A percentile compares a stretch with the other conserved stretches of the same genome.
phyloP scores from a whole-genome alignment of 2,113 vertebrate species.

The Corythoichthys haematopterus region DNA sequence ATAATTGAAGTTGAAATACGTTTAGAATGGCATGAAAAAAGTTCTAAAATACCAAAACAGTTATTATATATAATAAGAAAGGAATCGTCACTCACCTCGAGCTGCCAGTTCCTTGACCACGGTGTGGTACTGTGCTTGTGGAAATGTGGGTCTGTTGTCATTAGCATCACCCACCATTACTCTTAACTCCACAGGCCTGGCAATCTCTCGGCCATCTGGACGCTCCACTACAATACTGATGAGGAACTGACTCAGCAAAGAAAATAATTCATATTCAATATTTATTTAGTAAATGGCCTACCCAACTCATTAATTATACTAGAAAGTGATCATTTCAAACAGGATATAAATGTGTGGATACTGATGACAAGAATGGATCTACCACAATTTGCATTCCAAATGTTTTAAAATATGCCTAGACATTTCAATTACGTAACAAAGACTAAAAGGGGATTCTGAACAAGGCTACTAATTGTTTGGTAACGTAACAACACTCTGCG shows the following conservation, averaged over 20 bases:
- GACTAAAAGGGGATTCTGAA: too few species aligned
- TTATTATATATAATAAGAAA: not conserved
- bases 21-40: not conserved
- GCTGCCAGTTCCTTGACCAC: conserved; percentile 66
- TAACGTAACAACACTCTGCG: too few species aligned
- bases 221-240: conserved; percentile 69
- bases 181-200: conserved; percentile 66
- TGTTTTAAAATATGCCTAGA: too few species aligned
- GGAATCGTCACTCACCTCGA: conserved; percentile 35
- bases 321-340: not conserved
- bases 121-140: conserved; percentile 70
- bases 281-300: not conserved
- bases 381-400: not conserved
- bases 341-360: not conserved
- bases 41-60: not conserved
- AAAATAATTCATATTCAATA: not conserved
- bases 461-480: too few species aligned
- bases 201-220: conserved; percentile 64
- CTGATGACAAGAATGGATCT: not conserved
- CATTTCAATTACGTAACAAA: too few species aligned
- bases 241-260: conserved; percentile 53
- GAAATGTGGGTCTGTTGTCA: conserved; percentile 69
- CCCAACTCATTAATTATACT: not conserved
- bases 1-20: not conserved
- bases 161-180: conserved; percentile 72